These are phyloP conservation scores for Gymnosoma rotundatum DNA, from an alignment of 2,888 invertebrate species.

Conservation along the genomic window DNA sequence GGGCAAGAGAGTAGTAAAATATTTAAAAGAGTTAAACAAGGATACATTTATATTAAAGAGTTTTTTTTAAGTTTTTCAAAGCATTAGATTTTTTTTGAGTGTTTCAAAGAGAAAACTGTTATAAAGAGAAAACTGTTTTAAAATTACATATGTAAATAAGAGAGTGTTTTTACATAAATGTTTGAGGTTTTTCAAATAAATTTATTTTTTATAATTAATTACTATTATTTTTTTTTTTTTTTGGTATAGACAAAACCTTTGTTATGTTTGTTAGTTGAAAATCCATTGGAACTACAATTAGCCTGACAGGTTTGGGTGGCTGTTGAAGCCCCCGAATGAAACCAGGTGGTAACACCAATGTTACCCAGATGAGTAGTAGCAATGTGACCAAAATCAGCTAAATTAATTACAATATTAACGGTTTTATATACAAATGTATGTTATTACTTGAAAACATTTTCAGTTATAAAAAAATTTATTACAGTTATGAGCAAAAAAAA, in stretches of 20 bases:
- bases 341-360: constrained; percentile 82
- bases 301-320: constrained; percentile 66
- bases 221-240: background rate
- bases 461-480: constrained; percentile 10
- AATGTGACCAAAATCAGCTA: constrained; percentile 78
- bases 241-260: constrained; percentile 66
- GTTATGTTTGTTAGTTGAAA: constrained; percentile 68
- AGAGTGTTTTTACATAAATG: too few relatives aligned
- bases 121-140: background rate
- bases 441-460: background rate
- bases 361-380: constrained; percentile 77
- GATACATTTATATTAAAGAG: too few relatives aligned
- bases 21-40: too few relatives aligned
- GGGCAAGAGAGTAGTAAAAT: too few relatives aligned
- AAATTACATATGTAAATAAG: background rate
- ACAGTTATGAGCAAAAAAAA: background rate
- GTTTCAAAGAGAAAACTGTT: background rate
- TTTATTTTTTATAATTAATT: background rate
- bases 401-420: constrained; percentile 58
- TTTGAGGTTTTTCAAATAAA: too few relatives aligned
- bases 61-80: background rate
- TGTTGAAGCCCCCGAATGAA: constrained; percentile 81
- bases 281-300: constrained; percentile 73
- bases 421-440: constrained; percentile 44
- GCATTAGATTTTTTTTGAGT: background rate